phyloP scores from a whole-genome alignment of 1,140 invertebrate species.

The Limonius californicus region DNA sequence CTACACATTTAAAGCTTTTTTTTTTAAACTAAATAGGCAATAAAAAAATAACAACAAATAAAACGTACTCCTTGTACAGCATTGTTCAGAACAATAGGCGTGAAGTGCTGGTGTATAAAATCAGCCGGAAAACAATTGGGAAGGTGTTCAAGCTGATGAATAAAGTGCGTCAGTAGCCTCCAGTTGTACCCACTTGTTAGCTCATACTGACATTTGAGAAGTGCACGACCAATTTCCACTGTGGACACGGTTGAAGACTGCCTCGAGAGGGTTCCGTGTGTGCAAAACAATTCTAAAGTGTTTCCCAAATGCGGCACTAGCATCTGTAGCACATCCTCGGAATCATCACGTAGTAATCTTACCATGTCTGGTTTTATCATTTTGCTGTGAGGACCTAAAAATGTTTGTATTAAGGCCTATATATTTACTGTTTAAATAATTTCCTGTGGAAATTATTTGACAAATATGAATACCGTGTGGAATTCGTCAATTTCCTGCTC shows the following conservation, averaged over 20 bases:
- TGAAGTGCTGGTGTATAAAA: slow-evolving; percentile 64
- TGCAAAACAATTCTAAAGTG: slow-evolving; percentile 51
- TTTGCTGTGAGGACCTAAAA: slow-evolving; percentile 48
- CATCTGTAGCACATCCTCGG: slow-evolving; percentile 61
- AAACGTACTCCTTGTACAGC: slow-evolving; percentile 60
- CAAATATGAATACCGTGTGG: too few relatives aligned
- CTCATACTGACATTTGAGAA: slow-evolving; percentile 62
- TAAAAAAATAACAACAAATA: slow-evolving; percentile 18
- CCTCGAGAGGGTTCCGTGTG: slow-evolving; percentile 43
- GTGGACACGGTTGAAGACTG: slow-evolving; percentile 45
- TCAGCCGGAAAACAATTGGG: slow-evolving; percentile 63
- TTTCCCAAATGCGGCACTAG: slow-evolving; percentile 57
- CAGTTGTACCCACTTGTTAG: slow-evolving; percentile 62
- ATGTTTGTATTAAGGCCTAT: not conserved
- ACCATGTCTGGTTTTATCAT: slow-evolving; percentile 57
- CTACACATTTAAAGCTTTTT: too few relatives aligned
- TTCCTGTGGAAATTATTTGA: too few relatives aligned
- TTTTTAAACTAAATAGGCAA: too few relatives aligned
- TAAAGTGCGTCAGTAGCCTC: slow-evolving; percentile 60
- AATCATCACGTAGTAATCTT: slow-evolving; percentile 62
- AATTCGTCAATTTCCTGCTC: too few relatives aligned
- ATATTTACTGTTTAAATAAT: too few relatives aligned
- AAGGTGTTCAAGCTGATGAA: slow-evolving; percentile 60
- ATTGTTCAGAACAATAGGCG: slow-evolving; percentile 60
- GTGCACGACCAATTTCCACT: slow-evolving; percentile 54